Evolutionary conservation across 2,113 vertebrate species (phyloP), one percentile per base, ranked within the genome.

Genomic region (Colossoma macropomum): DNA sequence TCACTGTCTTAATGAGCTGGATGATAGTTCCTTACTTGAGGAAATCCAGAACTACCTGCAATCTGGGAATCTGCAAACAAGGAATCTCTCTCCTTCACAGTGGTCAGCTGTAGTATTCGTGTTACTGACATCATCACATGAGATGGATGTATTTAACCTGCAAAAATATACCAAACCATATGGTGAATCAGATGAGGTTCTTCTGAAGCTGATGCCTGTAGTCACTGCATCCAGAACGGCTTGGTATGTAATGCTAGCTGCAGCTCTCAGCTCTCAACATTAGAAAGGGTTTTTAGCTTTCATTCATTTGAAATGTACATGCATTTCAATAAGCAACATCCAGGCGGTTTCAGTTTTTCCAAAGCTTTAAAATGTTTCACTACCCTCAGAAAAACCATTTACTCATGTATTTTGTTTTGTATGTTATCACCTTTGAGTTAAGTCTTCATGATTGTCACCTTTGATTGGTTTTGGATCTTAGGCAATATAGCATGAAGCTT

Each of bases 1-100:
- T 34, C 56, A 77, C 59, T 77, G 59, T 77, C 75, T 77, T n/a
- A 48, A 63, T 65, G 75, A 77, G 34, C 56, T 77, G 16, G 60
- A 21, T 0, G 59, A 77, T 16, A 23, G 48, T 77, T 63, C 75
- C 38, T 23, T 65, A 48, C 34, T 28, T 41, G 13, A 65, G 59
- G 75, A 77, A 41, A 11, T 77, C n/a, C 75, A 77, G 21, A 25
- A 73, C 2, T 62, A 45, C 28, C 70, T 81, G 41, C 56, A n/a
- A 23, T 83, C 28, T 72, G 65, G 66, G 45, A 38, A n/a, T 62
- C 1, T 83, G 50, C 10, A 19, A 8, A 19, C 62, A 41, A 12
- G 2, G 0, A 21, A 28, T 16, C 75, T 84, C 59, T 41, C 82
- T 2, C 9, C 0, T 3, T 60, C 16, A 7, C 81, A 83, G 66